These are phyloP conservation scores for Xestoiulus laeticollis DNA, from an alignment of 2,888 invertebrate genomes.

Conservation along the genomic window DNA sequence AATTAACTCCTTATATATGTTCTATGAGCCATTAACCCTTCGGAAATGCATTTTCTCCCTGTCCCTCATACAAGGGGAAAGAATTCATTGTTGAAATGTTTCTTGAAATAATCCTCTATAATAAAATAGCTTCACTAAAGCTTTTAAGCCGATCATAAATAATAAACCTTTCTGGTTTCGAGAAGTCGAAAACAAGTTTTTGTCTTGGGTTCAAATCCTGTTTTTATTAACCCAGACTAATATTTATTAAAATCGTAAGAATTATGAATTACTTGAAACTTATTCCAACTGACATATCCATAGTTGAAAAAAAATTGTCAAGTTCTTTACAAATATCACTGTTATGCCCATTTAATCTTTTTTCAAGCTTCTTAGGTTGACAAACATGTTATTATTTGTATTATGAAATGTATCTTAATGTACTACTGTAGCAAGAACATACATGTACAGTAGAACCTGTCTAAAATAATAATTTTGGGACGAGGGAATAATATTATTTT, in stretches of 20 bases:
- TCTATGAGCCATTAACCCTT: not conserved
- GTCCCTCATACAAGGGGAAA: not conserved
- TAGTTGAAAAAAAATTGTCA: too few relatives aligned
- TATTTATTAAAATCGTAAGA: not conserved
- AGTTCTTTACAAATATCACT: too few relatives aligned
- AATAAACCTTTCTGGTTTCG: not conserved
- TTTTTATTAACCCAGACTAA: not conserved
- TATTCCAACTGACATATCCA: too few relatives aligned
- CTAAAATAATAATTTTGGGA: too few relatives aligned
- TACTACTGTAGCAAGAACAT: too few relatives aligned
- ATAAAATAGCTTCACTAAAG: not conserved
- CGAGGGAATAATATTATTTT: too few relatives aligned
- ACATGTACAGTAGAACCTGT: too few relatives aligned
- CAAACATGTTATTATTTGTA: too few relatives aligned
- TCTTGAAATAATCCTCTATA: slow-evolving; percentile 3
- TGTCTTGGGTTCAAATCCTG: not conserved
- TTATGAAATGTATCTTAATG: too few relatives aligned
- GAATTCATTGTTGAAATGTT: slow-evolving; percentile 29
- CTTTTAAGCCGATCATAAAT: slow-evolving; percentile 29
- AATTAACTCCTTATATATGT: not conserved
- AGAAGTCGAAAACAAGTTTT: slow-evolving; percentile 37
- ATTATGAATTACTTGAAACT: not conserved
- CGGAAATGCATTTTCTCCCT: not conserved
- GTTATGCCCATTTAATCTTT: too few relatives aligned
- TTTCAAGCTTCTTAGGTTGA: too few relatives aligned